Conservation (phyloP, 2,797 vertebrate genomes). For the Micromesistius poutassou region DNA sequence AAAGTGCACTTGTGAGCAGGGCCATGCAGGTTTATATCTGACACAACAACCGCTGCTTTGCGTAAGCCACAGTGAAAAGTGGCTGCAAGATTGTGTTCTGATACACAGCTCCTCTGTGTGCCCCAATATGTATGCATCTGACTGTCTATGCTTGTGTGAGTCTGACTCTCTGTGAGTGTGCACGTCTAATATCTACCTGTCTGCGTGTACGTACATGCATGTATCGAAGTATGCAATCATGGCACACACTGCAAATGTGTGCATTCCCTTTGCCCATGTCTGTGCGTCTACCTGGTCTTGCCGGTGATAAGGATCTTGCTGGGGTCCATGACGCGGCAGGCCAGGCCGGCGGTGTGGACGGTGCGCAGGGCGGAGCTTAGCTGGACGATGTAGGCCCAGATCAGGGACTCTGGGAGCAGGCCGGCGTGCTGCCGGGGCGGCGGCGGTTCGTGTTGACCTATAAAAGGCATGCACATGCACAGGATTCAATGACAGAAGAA, state of each 20-base stretch:
- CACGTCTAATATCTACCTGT: no score
- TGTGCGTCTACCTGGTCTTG: constrained; percentile 86
- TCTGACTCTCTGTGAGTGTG: no score
- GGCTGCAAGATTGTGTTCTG: background rate
- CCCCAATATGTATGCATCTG: background rate
- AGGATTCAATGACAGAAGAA: background rate
- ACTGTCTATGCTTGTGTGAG: no score
- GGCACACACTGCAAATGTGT: background rate
- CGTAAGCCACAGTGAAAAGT: background rate
- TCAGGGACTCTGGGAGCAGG: constrained; percentile 93
- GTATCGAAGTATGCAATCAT: background rate
- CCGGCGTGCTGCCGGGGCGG: constrained; percentile 95
- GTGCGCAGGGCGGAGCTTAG: constrained; percentile 94
- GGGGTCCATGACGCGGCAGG: constrained; percentile 98
- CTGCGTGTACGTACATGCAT: no score
- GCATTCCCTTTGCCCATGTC: no score
- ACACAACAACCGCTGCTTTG: background rate
- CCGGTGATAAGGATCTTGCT: constrained; percentile 98
- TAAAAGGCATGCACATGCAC: background rate
- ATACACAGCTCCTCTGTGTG: background rate
- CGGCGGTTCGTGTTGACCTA: constrained; percentile 96
- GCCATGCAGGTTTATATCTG: background rate
- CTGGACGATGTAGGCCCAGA: constrained; percentile 99
- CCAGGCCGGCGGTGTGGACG: constrained; percentile 95
- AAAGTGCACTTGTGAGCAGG: background rate